Percentiles rank a stretch among this genome's conserved stretches.
These are phyloP conservation scores for Diplogasteroides magnus DNA, from an alignment of 1,140 invertebrate genomes.

Conservation along the genomic window DNA sequence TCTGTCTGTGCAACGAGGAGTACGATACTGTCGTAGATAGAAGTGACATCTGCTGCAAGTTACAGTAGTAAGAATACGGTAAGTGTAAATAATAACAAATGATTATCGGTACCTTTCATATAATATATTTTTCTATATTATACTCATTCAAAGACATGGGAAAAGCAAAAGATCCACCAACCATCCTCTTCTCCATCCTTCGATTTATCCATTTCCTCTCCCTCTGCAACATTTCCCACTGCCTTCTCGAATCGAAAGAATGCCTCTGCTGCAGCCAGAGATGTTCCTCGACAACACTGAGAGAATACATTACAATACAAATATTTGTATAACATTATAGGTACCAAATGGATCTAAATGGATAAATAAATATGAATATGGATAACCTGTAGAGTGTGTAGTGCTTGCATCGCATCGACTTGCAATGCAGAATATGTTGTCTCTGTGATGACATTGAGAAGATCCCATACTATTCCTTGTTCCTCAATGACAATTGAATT, in stretches of 20 bases:
- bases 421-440: background rate
- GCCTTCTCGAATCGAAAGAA: background rate
- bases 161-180: background rate
- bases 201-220: too few relatives aligned
- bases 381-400: background rate
- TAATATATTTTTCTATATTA: background rate
- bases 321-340: too few relatives aligned
- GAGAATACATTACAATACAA: too few relatives aligned
- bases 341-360: too few relatives aligned
- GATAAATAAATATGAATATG: too few relatives aligned
- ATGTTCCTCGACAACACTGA: background rate
- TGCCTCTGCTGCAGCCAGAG: background rate
- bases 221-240: background rate
- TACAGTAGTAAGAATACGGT: too few relatives aligned
- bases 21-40: background rate
- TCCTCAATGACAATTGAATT: too few relatives aligned
- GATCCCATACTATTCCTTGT: background rate
- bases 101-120: background rate
- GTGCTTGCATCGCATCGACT: background rate
- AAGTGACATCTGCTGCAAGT: background rate
- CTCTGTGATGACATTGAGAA: background rate
- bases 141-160: background rate
- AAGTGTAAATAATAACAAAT: too few relatives aligned
- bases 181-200: background rate
- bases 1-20: background rate